Base-by-base conservation (phyloP, 2,888 invertebrate genomes). In the Zygaena filipendulae region DNA sequence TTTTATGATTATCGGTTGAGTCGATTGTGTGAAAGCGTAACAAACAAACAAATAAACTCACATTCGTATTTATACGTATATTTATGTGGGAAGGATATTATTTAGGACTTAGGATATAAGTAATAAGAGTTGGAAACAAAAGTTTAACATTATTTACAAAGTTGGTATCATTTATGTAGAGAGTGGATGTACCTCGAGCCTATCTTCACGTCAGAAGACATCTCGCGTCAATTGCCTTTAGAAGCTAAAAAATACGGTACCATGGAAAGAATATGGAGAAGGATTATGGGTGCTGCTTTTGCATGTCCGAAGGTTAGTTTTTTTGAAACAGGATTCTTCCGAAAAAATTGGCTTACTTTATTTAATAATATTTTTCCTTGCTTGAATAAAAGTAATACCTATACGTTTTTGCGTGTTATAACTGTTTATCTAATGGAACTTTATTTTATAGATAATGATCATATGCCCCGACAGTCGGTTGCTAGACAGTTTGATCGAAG, bases 111-210 rank as follows among this genome's bases (percentile, higher is more conserved):
- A n/a, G n/a, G n/a, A n/a, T n/a, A n/a, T n/a, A n/a, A n/a, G n/a
- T n/a, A n/a, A n/a, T n/a, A n/a, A n/a, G n/a, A n/a, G n/a, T n/a
- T n/a, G n/a, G n/a, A n/a, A n/a, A n/a, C n/a, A n/a, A n/a, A n/a
- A n/a, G n/a, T n/a, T n/a, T n/a, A n/a, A n/a, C n/a, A n/a, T n/a
- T n/a, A n/a, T n/a, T n/a, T n/a, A n/a, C n/a, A n/a, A n/a, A n/a
- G n/a, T n/a, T n/a, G n/a, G n/a, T n/a, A n/a, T n/a, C n/a, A n/a
- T n/a, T n/a, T n/a, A n/a, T 43, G 3, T 38, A 88, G 89, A 40
- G 84, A 87, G 36, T 92, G 92, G 92, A 86, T 91, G 82, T 91
- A 92, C 45, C 55, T 92, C 49, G 91, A 92, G 52, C 91, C 92
- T 0, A 90, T 92, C 45, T 92, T 92, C 57, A 85, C 86, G 1